Evolutionary conservation across 2,797 vertebrate species (phyloP), one percentile per base, ranked within the genome.

Genomic region (Gila robusta): DNA sequence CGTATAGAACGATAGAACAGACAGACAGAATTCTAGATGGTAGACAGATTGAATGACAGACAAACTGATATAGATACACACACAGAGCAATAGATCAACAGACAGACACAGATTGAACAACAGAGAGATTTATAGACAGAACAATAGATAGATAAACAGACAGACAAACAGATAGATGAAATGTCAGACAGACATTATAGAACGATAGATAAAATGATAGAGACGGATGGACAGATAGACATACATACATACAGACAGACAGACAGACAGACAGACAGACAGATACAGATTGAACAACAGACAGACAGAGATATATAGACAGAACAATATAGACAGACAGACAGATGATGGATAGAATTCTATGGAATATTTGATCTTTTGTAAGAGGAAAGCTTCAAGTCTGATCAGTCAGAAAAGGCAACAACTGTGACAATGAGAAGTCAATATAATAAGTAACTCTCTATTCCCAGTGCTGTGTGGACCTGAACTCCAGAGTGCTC

Each of bases 381-480:
- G 23, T 59, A 59, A 59, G 56, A 59, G 54, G 19, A 23, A 56
- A 56, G 19, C 52, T 21, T 56, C 54, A 28, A 6, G 62, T 28
- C 62, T 28, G 12, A 66, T 66, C 26, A 66, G 12, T 28, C 62
- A 66, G 26, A 28, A 16, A 62, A 66, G 3, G 62, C 62, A 64
- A 28, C 5, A 64, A 64, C 62, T 28, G 12, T 6, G 12, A 7
- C 62, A 66, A 66, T 28, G 26, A 32, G 26, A 28, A 6, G 28
- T 44, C 26, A 26, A 32, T 35, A 16, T 11, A 21, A 26, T 70
- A 35, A 14, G 7, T 44, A 4, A 41, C 11, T 14, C 56, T 81
- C 21, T 69, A 26, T 17, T 70, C 73, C 28, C 91, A 98, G 98
- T 97, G 97, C 93, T 98, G 97, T 91, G 94, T 98, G 62, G 97